Evolutionary conservation across 2,888 invertebrate species (phyloP).

Genomic region (Trypoxylon attenuatum): DNA sequence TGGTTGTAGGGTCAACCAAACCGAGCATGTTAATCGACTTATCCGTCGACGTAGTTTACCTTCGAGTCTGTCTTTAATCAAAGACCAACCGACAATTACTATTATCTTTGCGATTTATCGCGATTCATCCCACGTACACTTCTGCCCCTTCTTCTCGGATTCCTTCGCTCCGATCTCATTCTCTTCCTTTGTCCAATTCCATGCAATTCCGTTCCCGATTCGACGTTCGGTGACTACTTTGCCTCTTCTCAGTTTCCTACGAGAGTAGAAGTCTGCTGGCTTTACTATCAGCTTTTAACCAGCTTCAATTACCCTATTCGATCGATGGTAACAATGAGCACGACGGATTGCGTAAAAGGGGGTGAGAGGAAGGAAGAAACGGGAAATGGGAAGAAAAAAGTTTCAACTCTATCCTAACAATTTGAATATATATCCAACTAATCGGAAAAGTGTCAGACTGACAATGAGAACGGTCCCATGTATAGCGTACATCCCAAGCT

Average conservation of each 20-base stretch:
- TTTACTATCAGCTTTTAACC: too few species aligned
- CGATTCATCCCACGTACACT: slow-evolving; percentile 7
- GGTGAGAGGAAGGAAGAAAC: neutral
- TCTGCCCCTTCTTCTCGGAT: neutral
- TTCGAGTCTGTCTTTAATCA: slow-evolving; percentile 59
- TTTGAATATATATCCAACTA: slow-evolving; percentile 50
- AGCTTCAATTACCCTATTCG: neutral
- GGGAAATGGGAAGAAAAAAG: slow-evolving; percentile 5
- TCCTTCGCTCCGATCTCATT: too few species aligned
- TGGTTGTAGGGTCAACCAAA: slow-evolving; percentile 25
- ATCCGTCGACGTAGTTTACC: slow-evolving; percentile 50
- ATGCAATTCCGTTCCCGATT: too few species aligned
- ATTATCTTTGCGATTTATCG: slow-evolving; percentile 46
- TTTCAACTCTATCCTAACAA: slow-evolving; percentile 45
- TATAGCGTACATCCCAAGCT: too few species aligned
- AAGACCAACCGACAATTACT: slow-evolving; percentile 63
- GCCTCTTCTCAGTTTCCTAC: too few species aligned
- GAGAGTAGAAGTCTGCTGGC: too few species aligned
- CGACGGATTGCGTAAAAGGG: neutral
- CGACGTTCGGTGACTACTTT: too few species aligned
- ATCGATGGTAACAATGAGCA: neutral
- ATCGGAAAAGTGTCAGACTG: slow-evolving; percentile 37
- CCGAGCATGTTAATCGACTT: slow-evolving; percentile 60
- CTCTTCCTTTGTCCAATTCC: too few species aligned
- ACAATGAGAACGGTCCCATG: slow-evolving; percentile 9